Percentiles rank a stretch among this genome's conserved stretches.
Conservation (phyloP, 1,140 invertebrate genomes). For the Bactericera cockerelli region DNA sequence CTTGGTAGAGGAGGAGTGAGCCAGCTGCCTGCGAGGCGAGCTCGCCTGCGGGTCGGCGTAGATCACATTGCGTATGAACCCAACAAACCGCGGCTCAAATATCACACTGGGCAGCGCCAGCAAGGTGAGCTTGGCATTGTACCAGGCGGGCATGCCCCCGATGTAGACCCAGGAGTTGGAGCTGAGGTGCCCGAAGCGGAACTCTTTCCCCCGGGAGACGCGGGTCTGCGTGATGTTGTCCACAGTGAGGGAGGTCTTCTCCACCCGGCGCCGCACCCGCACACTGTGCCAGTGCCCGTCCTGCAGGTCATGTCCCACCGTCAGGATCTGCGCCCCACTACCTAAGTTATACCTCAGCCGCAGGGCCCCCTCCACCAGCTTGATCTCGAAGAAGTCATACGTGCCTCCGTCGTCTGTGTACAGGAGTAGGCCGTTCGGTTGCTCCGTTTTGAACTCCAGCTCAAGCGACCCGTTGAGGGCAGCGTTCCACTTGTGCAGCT, state of each 20-base stretch:
- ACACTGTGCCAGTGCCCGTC: slow-evolving; percentile 86
- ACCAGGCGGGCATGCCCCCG: slow-evolving; percentile 78
- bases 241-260: slow-evolving; percentile 63
- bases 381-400: slow-evolving; percentile 89
- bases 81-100: slow-evolving; percentile 77
- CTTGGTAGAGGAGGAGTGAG: neutral
- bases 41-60: slow-evolving; percentile 62
- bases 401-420: slow-evolving; percentile 89
- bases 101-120: slow-evolving; percentile 74
- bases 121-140: slow-evolving; percentile 64
- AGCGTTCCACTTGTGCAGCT: slow-evolving; percentile 79
- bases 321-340: slow-evolving; percentile 70
- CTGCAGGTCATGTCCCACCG: slow-evolving; percentile 66
- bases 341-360: slow-evolving; percentile 73
- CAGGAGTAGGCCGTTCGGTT: slow-evolving; percentile 71
- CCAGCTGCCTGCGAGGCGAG: slow-evolving; percentile 45
- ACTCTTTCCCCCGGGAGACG: slow-evolving; percentile 64
- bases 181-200: slow-evolving; percentile 64
- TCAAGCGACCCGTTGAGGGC: slow-evolving; percentile 72
- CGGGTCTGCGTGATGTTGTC: slow-evolving; percentile 59
- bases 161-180: slow-evolving; percentile 83
- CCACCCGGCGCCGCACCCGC: slow-evolving; percentile 51
- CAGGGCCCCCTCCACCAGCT: slow-evolving; percentile 78
- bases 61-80: slow-evolving; percentile 66
- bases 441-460: slow-evolving; percentile 81